Base-by-base conservation (phyloP, 2,888 invertebrate species). In the Adelphocoris suturalis region DNA sequence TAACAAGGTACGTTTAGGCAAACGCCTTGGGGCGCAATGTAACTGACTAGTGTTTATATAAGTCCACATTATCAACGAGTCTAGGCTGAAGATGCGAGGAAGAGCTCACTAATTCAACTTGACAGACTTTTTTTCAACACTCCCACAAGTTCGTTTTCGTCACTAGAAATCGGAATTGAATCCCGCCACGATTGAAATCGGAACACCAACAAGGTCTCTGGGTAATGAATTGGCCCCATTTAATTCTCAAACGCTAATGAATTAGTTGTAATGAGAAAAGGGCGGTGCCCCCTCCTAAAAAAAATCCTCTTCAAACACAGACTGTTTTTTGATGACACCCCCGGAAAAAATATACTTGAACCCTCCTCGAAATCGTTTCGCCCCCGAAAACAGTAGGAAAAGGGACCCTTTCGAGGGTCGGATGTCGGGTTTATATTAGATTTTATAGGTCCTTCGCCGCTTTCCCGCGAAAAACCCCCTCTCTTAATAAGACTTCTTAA, bases 401-500 rank as follows among this genome's bases (percentile, higher is more conserved):
- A 52, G 16, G 52, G 13, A 13, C 52, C 52, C 16, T 52, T 52
- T 52, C 52, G 52, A 52, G 52, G 52, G 52, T 52, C 52, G 52
- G 52, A 52, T 52, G 52, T 52, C 52, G 52, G 52, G 52, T 52
- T 52, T 52, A 52, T 52, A 52, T 52, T 52, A 16, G 16, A 52
- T 52, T 52, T 52, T 52, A 52, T 52, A 16, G 52, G 52, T 52
- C 52, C 52, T 52, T 52, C 52, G 14, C 52, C 52, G 14, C 52
- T 16, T 52, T 16, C 2, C 52, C 16, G 52, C 37, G 37, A 37
- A 37, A 37, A 37, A 37, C 37, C 37, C n/a, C 16, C 52, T 16
- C 52, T 52, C 52, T 52, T 52, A 52, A 52, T 52, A 52, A 52
- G 52, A 52, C 52, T 52, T 52, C 52, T 52, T 52, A 52, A 52